Evolutionary conservation across 2,888 invertebrate species (phyloP), one percentile per base, ranked within the genome.

Genomic region (Pristionchus exspectatus): DNA sequence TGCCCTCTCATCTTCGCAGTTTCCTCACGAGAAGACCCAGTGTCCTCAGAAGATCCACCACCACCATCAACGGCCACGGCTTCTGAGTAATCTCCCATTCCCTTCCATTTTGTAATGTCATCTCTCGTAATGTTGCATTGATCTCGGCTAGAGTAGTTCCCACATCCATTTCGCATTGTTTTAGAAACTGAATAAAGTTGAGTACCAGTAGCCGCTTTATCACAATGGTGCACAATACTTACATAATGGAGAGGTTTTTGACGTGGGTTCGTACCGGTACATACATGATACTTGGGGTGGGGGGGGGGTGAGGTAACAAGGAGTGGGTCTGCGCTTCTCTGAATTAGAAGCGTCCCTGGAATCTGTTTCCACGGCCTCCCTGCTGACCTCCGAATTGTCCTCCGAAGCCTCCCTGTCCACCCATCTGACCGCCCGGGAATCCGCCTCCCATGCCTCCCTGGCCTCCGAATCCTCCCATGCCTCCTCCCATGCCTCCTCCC

Each of bases 161-260:
- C 38, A 24, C 44, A 77, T 44, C 44, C 44, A 24, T 77, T 21
- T n/a, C 21, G 21, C 77, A 12, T 44, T 77, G 44, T 77, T 16
- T 18, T 44, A 14, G 7, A 27, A 33, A 14, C 72, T 27, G 33
- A 77, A 54, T 50, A 81, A 50, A 81, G 81, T 24, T 44, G 74
- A 1, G 24, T 77, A 77, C 74, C 74, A 77, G 74, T 77, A 38
- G 74, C 74, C 33, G 44, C 38, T 77, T 77, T 77, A 77, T 77
- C 74, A 77, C 74, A 77, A 44, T 24, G 24, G 44, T 38, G 50
- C 44, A 81, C 81, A 81, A 50, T 81, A 81, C 81, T 81, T 50
- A 27, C 81, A 74, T 21, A 81, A 12, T 14, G 81, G 50, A 44
- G 50, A 24, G 5, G 50, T 9, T 50, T 21, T 81, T 50, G 50